Evolutionary conservation across 1,140 invertebrate genomes (phyloP).

Genomic region (Calosoma granatense): DNA sequence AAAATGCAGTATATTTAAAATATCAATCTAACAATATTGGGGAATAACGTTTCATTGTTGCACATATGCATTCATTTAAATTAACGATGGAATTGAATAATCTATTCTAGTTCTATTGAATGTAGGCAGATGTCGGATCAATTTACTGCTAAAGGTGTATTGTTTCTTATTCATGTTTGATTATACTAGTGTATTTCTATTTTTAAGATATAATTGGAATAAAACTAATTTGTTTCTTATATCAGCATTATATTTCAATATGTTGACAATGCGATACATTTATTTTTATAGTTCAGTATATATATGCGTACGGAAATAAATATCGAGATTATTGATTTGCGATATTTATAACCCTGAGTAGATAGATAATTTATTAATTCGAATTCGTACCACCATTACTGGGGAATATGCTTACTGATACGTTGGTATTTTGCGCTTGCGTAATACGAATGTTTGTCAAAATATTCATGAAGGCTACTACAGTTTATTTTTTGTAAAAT

Average conservation of each 20-base stretch:
- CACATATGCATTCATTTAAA: not conserved
- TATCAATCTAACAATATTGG: too few relatives aligned
- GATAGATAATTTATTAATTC: not conserved
- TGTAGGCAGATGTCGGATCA: not conserved
- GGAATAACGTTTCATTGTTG: not conserved
- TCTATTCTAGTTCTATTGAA: not conserved
- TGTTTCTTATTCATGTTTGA: too few relatives aligned
- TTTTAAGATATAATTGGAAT: too few relatives aligned
- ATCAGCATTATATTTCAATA: too few relatives aligned
- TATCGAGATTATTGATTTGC: not conserved
- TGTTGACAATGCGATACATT: too few relatives aligned
- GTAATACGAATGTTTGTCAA: constrained; percentile 6
- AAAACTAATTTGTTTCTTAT: too few relatives aligned
- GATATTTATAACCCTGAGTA: not conserved
- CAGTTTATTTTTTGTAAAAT: constrained; percentile 3
- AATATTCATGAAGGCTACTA: constrained; percentile 2
- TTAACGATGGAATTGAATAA: not conserved
- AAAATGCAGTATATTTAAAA: too few relatives aligned
- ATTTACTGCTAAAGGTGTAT: too few relatives aligned
- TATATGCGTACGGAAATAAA: too few relatives aligned
- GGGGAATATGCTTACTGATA: too few relatives aligned
- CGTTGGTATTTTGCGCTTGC: constrained; percentile 4
- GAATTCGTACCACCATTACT: not conserved
- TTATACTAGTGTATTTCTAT: too few relatives aligned
- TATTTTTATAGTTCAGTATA: too few relatives aligned